Evolutionary conservation across 2,797 vertebrate genomes (phyloP), one percentile per base, ranked within the genome.

Genomic region (Crenichthys baileyi): DNA sequence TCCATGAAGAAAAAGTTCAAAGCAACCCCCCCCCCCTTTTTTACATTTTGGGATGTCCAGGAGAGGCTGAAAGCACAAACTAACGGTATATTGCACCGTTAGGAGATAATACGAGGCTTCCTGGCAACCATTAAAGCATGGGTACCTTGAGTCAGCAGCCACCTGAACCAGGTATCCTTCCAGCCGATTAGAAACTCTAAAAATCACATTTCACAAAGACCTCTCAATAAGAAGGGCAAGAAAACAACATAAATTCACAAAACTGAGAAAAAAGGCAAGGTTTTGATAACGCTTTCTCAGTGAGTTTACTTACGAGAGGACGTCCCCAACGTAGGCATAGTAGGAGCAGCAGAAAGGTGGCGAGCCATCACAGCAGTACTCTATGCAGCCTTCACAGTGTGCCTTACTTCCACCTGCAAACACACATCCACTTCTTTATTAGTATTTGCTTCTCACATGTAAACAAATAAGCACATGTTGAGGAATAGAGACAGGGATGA

Each of bases 291-390:
- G 7, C 22, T 56, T 44, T 39, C 8, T 15, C 5, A 7, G 6
- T 22, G 41, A 0, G 15, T 71, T 3, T 29, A 97, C 96, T 97
- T 93, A 99, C 96, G 96, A 98, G 76, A 98, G 96, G 76, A 98
- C 96, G 46, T 98, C 97, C 51, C 96, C 97, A 65, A 97, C 96
- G 1, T 97, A 98, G 86, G 97, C 96, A 6, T 97, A 98, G 95
- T 99, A 99, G 5, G 97, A 98, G 87, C 97, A 98, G 90, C 97
- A 98, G 94, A 97, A 98, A 58, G 97, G 96, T 0, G 96, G 90
- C 16, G 94, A 94, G 72, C 97, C 97, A 80, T 97, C 96, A 15
- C 97, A 99, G 94, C 98, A 99, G 87, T 98, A 98, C 84, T 97
- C 96, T 7, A 95, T 85, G 82, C 97, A 98, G 89, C 96, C 96